Base-by-base conservation (phyloP, 2,888 invertebrate genomes). In the Athrips mouffetella region DNA sequence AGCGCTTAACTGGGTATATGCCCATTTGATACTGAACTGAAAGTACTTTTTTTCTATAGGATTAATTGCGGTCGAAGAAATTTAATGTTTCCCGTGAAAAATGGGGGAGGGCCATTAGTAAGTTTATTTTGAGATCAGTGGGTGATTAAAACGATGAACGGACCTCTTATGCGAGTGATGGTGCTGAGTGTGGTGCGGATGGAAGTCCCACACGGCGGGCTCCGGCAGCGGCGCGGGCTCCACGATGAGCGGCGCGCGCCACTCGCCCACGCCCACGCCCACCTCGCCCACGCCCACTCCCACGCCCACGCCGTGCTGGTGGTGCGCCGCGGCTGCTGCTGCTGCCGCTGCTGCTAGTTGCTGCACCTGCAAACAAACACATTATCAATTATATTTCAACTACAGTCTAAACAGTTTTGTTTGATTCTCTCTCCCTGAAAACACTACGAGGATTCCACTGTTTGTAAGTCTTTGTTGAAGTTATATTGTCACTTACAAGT, bases 171-270 rank as follows among this genome's bases (percentile, higher is more conserved):
- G 83, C 59, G 82, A 64, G 53, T 82, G 81, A 47, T 76, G 82
- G 48, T 80, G 80, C 21, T 75, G 73, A n/a, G n/a, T n/a, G 3
- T 78, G 82, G 47, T 80, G 81, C 45, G 73, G 78, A 18, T 77
- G 80, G 31, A 73, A 65, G 57, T 85, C 86, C 80, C 85, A 85
- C 13, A 76, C 80, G 61, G 87, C 85, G 5, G 82, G 78, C 37
- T 86, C 88, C 11, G 80, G 72, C 61, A 88, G 74, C 56, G 83
- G 85, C 61, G 81, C 80, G 1, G 85, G 88, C 68, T 92, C 92
- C 58, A 95, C 96, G 66, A 98, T 96, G 89, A 98, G 96, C 44
- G 97, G 97, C 46, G 98, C 97, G 25, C 98, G 97, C 80, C 97
- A 97, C 78, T 85, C 87, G 55, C 60, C 76, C 59, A 81, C 85